Conservation (phyloP, 2,797 vertebrate genomes). For the Trachops cirrhosus region DNA sequence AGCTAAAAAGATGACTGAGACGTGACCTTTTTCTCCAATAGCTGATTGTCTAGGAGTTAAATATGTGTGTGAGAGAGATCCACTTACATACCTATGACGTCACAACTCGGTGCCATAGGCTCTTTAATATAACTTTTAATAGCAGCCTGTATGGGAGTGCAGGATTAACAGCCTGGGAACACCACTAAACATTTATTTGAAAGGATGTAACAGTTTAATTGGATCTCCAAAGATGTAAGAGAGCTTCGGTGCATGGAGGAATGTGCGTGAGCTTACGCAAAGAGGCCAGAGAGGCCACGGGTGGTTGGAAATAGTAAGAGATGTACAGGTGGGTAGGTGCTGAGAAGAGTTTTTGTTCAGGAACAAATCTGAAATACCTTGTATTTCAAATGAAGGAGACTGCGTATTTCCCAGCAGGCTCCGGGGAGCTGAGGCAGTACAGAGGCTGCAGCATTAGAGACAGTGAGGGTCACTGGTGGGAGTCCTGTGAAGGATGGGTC, state of each 20-base stretch:
- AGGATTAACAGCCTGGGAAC: constrained; percentile 4
- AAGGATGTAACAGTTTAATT: background rate
- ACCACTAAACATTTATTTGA: background rate
- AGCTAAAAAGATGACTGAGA: background rate
- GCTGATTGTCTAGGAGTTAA: background rate
- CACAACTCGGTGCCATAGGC: background rate
- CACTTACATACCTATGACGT: background rate
- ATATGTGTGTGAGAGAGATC: background rate
- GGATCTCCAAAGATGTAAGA: background rate
- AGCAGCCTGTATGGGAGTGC: background rate
- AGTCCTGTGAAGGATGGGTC: background rate
- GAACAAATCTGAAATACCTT: background rate
- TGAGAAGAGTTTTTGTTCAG: background rate
- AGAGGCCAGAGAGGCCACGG: background rate
- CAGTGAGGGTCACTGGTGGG: background rate
- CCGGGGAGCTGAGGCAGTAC: background rate
- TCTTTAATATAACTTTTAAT: constrained; percentile 5
- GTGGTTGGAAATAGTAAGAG: background rate
- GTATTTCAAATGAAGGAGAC: background rate
- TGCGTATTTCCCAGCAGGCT: background rate
- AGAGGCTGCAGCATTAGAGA: background rate
- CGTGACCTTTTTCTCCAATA: background rate
- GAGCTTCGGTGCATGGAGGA: background rate
- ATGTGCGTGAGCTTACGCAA: background rate
- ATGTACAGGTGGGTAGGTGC: background rate